Evolutionary conservation across 2,888 invertebrate genomes (phyloP), one percentile per base, ranked within the genome.

Genomic region (Vannuccia rotundouncinata): DNA sequence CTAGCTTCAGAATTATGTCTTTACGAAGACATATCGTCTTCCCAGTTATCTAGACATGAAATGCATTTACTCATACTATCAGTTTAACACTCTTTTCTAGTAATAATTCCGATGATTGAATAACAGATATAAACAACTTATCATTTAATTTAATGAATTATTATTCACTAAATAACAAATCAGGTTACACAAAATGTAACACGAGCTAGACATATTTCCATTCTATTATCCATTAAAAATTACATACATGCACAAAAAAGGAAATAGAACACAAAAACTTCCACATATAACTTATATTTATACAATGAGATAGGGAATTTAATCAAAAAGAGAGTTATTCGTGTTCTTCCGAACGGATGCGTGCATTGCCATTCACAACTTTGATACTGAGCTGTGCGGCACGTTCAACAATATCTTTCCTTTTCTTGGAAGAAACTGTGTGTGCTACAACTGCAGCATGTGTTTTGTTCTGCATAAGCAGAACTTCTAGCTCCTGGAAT

Each of bases 401-500:
- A 82, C 99, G 91, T 89, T 97, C 96, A 10, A 98, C 96, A 84
- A 99, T 98, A 0, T 90, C 90, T 90, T 96, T 96, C 83, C 99
- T 92, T 87, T 97, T 99, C 90, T 95, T 95, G n/a, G 95, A 94
- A 82, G 96, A 96, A 0, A 99, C 98, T 29, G 92, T 94, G 88
- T 97, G 97, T 0, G 96, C 96, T 84, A 99, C 96, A 90, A 99
- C 99, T 29, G 94, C 99, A 88, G 96, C 95, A 90, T 93, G 99
- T 84, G 94, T 93, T 84, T 95, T 91, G 90, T 98, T 99, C 89
- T 98, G 97, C 98, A 99, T 99, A 92, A 99, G 92, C 78, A 99
- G 90, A 85, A 99, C 94, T 89, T 99, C 98, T 84, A 99, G 90
- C 90, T 99, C 99, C 91, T 94, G n/a, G n/a, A n/a, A n/a, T n/a